These are phyloP conservation scores for Tachystola acroxantha DNA, from an alignment of 2,888 invertebrate species.

Conservation along the genomic window DNA sequence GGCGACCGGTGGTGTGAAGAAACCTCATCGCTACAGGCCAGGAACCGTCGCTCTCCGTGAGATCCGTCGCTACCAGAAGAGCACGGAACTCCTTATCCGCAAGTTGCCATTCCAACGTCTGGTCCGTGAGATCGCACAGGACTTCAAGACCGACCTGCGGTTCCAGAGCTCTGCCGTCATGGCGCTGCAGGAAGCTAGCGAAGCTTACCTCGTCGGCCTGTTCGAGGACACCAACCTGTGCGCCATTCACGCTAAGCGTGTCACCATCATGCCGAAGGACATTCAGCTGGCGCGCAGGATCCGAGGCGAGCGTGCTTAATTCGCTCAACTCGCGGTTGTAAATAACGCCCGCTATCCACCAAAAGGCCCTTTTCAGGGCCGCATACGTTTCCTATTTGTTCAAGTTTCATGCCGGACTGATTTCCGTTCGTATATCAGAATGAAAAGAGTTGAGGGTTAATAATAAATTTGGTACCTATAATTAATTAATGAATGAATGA, in stretches of 20 bases:
- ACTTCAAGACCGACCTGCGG: conserved; percentile 97
- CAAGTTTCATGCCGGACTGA: too few species aligned
- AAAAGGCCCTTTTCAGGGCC: not conserved
- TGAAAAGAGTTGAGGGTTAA: too few species aligned
- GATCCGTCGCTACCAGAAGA: conserved; percentile 97
- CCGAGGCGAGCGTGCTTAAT: conserved; percentile 95
- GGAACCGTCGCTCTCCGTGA: conserved; percentile 98
- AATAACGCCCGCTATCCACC: not conserved
- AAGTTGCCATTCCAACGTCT: conserved; percentile 96
- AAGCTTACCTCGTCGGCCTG: conserved; percentile 95
- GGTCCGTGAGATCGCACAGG: conserved; percentile 97
- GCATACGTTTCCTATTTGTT: too few species aligned
- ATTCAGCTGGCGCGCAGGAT: conserved; percentile 97
- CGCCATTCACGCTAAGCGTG: conserved; percentile 97
- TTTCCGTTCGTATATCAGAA: too few species aligned
- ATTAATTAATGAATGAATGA: too few species aligned
- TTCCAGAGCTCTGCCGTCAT: conserved; percentile 97
- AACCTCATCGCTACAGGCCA: conserved; percentile 97
- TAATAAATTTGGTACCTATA: too few species aligned
- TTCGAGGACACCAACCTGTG: conserved; percentile 99
- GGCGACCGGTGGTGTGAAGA: conserved; percentile 96
- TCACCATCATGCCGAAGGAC: conserved; percentile 98
- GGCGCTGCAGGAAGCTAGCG: conserved; percentile 93
- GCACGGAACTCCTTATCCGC: conserved; percentile 95
- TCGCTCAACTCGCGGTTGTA: too few species aligned